These are phyloP conservation scores for Torymus tubicola DNA, from an alignment of 2,888 invertebrate genomes.

Conservation along the genomic window DNA sequence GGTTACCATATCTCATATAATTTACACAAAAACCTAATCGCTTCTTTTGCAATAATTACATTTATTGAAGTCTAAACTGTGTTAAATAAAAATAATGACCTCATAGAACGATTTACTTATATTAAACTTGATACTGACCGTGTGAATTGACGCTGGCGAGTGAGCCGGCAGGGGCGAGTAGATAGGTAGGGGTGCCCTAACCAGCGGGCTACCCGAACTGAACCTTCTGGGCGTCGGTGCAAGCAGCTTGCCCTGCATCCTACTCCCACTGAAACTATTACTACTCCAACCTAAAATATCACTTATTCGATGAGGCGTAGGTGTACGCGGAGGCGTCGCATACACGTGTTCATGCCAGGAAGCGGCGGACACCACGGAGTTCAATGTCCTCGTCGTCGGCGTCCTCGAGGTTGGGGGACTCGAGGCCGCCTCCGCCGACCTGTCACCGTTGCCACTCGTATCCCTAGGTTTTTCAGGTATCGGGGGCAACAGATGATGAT, in stretches of 20 bases:
- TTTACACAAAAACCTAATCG: no score
- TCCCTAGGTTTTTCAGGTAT: slow-evolving; percentile 10
- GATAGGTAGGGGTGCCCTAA: slow-evolving; percentile 64
- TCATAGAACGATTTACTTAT: no score
- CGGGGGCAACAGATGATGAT: slow-evolving; percentile 36
- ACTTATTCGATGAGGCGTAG: slow-evolving; percentile 92
- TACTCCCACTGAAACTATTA: slow-evolving; percentile 5
- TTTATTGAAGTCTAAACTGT: no score
- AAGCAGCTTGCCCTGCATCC: slow-evolving; percentile 61
- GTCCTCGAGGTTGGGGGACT: slow-evolving; percentile 46
- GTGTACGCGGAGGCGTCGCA: slow-evolving; percentile 86
- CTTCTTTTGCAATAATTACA: no score
- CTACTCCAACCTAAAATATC: slow-evolving; percentile 86
- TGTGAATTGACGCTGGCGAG: slow-evolving; percentile 62
- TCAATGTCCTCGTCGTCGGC: slow-evolving; percentile 11
- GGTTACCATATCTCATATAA: no score
- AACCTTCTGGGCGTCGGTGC: slow-evolving; percentile 66
- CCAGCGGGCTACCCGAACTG: slow-evolving; percentile 63
- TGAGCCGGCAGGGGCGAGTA: slow-evolving; percentile 64
- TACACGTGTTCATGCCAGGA: slow-evolving; percentile 95
- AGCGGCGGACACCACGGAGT: slow-evolving; percentile 1
- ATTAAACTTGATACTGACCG: slow-evolving; percentile 33
- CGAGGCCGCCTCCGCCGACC: slow-evolving; percentile 53
- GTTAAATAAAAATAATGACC: no score
- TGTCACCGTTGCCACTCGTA: slow-evolving; percentile 14